phyloP scores from a whole-genome alignment of 2,113 vertebrate species.

The Columba livia region DNA sequence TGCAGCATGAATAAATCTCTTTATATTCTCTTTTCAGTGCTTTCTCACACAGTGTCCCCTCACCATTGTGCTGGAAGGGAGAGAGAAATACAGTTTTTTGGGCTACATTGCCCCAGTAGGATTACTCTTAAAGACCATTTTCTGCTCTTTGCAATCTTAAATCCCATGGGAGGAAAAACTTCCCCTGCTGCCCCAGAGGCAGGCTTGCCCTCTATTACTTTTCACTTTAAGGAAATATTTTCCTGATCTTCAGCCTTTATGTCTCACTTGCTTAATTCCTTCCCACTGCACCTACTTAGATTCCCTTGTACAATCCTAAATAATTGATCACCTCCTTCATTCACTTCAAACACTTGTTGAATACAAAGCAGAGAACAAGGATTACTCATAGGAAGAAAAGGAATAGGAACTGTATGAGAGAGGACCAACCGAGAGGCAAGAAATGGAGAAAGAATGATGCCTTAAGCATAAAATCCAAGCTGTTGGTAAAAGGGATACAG shows the following conservation, averaged over 20 bases:
- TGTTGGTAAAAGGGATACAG: neutral
- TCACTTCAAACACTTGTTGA: slow-evolving; percentile 54
- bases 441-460: neutral
- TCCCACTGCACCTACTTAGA: slow-evolving; percentile 48
- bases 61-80: neutral
- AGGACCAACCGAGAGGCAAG: neutral
- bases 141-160: slow-evolving; percentile 25
- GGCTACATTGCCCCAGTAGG: neutral
- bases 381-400: slow-evolving; percentile 8
- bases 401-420: neutral
- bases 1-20: slow-evolving; percentile 52
- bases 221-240: slow-evolving; percentile 65
- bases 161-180: neutral
- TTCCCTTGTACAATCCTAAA: slow-evolving; percentile 48
- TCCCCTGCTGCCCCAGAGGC: neutral
- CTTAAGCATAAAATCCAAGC: slow-evolving; percentile 16
- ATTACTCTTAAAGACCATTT: slow-evolving; percentile 41
- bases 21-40: neutral
- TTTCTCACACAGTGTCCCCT: neutral
- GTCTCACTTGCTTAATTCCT: slow-evolving; percentile 57
- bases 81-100: neutral
- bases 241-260: slow-evolving; percentile 60
- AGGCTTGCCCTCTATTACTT: slow-evolving; percentile 39
- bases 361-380: slow-evolving; percentile 40
- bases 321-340: slow-evolving; percentile 48